Percentiles rank a stretch among this genome's conserved stretches.
Conservation (phyloP, 2,113 vertebrate species). For the Bucco capensis region DNA sequence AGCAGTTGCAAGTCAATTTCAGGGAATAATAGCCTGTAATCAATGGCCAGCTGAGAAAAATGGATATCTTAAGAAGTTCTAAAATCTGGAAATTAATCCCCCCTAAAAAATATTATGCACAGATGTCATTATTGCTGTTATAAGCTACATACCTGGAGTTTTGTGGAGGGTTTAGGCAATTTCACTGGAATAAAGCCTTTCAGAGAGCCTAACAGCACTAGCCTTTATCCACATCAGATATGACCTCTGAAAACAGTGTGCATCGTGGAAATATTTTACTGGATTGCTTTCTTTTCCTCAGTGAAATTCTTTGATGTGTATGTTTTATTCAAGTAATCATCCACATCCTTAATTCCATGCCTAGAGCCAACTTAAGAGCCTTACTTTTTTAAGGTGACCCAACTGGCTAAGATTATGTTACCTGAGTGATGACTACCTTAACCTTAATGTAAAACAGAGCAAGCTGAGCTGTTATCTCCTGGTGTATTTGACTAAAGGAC, state of each 20-base stretch:
- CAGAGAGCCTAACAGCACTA: not conserved
- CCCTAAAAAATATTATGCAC: not conserved
- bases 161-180: not conserved
- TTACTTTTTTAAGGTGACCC: not conserved
- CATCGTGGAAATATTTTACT: not conserved
- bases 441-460: not conserved
- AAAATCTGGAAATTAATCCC: not conserved
- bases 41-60: not conserved
- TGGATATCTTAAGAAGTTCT: not conserved
- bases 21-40: not conserved
- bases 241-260: not conserved
- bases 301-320: accelerated
- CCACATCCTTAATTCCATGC: not conserved
- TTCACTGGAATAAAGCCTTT: not conserved
- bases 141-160: not conserved
- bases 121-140: not conserved
- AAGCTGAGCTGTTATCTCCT: not conserved
- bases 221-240: not conserved
- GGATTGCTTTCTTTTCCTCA: not conserved
- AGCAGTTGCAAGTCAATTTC: not conserved
- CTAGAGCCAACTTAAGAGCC: not conserved
- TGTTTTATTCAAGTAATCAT: not conserved
- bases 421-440: not conserved
- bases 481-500: not conserved
- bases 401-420: accelerated